Conservation (phyloP, 2,113 vertebrate species). For the Corvus moneduloides region DNA sequence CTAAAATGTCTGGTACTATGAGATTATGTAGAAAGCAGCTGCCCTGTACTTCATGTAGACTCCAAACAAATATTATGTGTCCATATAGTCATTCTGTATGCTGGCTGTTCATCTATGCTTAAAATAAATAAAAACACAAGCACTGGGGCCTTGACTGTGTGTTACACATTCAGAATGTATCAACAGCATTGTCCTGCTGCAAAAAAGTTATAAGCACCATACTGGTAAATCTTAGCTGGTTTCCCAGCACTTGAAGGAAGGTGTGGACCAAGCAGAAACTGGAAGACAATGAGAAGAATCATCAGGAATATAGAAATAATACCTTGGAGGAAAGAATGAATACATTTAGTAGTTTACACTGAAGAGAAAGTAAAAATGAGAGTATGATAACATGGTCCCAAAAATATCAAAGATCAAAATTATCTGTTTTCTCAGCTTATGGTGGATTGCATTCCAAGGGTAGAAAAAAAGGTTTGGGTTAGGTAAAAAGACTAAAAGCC, state of each 20-base stretch:
- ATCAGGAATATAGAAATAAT: background rate
- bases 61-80: background rate
- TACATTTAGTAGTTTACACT: background rate
- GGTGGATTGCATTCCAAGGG: background rate
- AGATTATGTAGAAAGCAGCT: background rate
- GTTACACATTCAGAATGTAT: background rate
- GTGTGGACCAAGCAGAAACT: background rate
- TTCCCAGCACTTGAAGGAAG: background rate
- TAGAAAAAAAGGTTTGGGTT: background rate
- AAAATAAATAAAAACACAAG: background rate
- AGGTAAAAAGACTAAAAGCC: background rate
- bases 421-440: background rate
- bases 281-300: background rate
- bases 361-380: background rate
- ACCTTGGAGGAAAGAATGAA: background rate
- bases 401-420: background rate
- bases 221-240: background rate
- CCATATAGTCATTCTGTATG: background rate
- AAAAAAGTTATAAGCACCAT: background rate
- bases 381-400: background rate
- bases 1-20: background rate
- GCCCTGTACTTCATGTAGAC: background rate
- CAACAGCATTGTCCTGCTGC: background rate
- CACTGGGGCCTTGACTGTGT: background rate
- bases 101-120: background rate